These are phyloP conservation scores for Aplocera efformata DNA, from an alignment of 2,888 invertebrate species.

Conservation along the genomic window DNA sequence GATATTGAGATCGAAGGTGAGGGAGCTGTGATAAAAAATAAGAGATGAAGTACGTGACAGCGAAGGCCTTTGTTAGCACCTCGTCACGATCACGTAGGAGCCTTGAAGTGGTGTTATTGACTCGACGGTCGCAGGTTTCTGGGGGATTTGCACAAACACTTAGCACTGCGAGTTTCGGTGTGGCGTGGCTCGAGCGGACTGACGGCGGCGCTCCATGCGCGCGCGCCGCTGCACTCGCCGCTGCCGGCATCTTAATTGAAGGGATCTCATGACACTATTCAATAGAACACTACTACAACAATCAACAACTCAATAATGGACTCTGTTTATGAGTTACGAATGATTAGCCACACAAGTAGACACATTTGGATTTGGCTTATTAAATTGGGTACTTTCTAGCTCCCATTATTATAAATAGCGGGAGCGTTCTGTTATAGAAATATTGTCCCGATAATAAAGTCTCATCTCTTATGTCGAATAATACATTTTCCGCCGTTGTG, in stretches of 20 bases:
- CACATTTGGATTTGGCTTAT: no score
- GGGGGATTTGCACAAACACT: conserved; percentile 52
- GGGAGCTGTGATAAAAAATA: conserved; percentile 65
- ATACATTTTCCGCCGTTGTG: no score
- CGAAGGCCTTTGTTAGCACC: conserved; percentile 61
- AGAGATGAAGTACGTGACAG: conserved; percentile 59
- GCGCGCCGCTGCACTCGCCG: conserved; percentile 25
- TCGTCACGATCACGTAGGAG: conserved; percentile 56
- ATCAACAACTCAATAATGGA: conserved; percentile 42
- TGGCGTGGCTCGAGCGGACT: conserved; percentile 50
- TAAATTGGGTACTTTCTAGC: no score
- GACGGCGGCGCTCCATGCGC: conserved; percentile 36
- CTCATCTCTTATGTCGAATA: no score
- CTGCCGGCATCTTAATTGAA: conserved; percentile 59
- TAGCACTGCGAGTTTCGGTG: conserved; percentile 36
- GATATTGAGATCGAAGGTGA: conserved; percentile 67
- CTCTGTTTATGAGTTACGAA: neutral
- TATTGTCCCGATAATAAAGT: no score
- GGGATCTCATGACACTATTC: conserved; percentile 34
- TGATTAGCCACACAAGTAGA: no score
- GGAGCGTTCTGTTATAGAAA: no score
- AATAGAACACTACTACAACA: conserved; percentile 38
- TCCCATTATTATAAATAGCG: no score
- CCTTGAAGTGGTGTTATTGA: conserved; percentile 54
- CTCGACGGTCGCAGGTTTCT: conserved; percentile 35